These are phyloP conservation scores for Origma solitaria DNA, from an alignment of 2,113 vertebrate genomes.

Conservation along the genomic window DNA sequence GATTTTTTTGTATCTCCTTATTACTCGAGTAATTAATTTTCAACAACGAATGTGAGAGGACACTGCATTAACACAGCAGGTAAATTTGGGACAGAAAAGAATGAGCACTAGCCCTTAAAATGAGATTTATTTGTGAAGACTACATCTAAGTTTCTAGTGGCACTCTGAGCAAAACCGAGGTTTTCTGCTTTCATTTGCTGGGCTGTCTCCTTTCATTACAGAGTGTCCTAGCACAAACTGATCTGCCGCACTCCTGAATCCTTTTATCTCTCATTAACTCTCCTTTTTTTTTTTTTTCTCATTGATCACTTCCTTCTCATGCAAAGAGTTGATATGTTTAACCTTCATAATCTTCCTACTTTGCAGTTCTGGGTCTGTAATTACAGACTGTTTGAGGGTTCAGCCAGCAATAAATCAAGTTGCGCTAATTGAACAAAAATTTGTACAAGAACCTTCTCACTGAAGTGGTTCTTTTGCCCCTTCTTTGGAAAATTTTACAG, in stretches of 20 bases:
- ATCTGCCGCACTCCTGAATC: neutral
- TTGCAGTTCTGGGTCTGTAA: neutral
- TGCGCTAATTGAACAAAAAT: neutral
- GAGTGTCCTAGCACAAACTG: neutral
- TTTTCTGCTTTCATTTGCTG: slow-evolving; percentile 36
- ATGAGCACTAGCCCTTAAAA: slow-evolving; percentile 14
- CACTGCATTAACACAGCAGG: slow-evolving; percentile 16
- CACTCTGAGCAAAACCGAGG: neutral
- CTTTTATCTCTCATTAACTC: slow-evolving; percentile 33
- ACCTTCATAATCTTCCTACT: slow-evolving; percentile 38
- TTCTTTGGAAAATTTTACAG: neutral
- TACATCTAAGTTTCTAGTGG: neutral
- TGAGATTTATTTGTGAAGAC: slow-evolving; percentile 18
- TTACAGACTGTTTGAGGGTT: slow-evolving; percentile 9
- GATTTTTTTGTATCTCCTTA: neutral
- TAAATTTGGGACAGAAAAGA: neutral
- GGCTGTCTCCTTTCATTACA: slow-evolving; percentile 53
- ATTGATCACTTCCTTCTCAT: slow-evolving; percentile 42
- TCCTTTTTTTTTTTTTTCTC: neutral
- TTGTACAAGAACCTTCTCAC: neutral
- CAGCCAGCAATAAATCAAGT: slow-evolving; percentile 26
- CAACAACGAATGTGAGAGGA: neutral
- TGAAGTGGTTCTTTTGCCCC: neutral
- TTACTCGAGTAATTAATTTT: slow-evolving; percentile 35
- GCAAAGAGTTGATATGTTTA: slow-evolving; percentile 23